A percentile compares a stretch with the other conserved stretches of the same genome.
These are phyloP conservation scores for Chionodraco myersi DNA, from an alignment of 2,113 vertebrate genomes.

Conservation along the genomic window DNA sequence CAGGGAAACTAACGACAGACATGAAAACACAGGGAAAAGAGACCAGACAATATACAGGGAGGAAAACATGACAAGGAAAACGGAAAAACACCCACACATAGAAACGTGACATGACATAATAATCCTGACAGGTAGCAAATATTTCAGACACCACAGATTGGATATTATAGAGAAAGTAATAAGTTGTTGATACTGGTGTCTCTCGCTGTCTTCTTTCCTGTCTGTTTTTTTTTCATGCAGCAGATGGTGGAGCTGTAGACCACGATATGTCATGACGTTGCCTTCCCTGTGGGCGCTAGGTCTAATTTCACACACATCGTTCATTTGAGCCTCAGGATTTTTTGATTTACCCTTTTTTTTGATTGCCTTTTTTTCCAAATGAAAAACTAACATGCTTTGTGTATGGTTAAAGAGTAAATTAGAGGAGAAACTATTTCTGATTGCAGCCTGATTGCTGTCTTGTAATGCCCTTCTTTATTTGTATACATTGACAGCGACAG, in stretches of 20 bases:
- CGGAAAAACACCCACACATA: too few relatives aligned
- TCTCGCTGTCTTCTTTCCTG: too few relatives aligned
- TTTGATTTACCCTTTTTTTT: neutral
- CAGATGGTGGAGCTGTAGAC: neutral
- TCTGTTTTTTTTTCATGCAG: neutral
- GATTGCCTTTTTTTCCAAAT: neutral
- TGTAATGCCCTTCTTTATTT: neutral
- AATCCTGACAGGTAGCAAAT: too few relatives aligned
- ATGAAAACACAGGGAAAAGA: too few relatives aligned
- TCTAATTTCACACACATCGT: neutral
- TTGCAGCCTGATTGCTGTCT: neutral
- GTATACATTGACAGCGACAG: neutral
- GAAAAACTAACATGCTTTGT: neutral
- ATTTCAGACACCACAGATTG: constrained; percentile 1
- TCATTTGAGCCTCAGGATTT: neutral
- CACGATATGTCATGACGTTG: neutral
- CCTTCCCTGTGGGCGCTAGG: neutral
- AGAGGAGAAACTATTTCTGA: neutral
- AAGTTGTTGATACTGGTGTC: too few relatives aligned
- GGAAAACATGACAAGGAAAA: too few relatives aligned
- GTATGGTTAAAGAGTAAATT: neutral
- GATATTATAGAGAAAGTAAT: neutral
- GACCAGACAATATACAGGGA: too few relatives aligned
- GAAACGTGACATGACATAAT: too few relatives aligned
- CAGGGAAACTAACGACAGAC: too few relatives aligned